Evolutionary conservation across 2,888 invertebrate species (phyloP).

Genomic region (Caprella mutica): DNA sequence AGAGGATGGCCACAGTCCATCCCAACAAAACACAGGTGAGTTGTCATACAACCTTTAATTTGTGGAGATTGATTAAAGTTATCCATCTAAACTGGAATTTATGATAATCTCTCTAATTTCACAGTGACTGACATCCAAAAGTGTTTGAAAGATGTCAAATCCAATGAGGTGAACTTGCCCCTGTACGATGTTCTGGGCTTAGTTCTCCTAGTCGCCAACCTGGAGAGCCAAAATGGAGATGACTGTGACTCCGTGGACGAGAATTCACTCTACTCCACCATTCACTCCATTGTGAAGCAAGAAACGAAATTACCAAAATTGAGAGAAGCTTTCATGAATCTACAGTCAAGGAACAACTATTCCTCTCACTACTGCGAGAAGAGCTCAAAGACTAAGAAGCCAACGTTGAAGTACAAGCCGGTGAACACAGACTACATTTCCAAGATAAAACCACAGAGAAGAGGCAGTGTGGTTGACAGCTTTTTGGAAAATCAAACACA

Average conservation of each 20-base stretch:
- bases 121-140: background rate
- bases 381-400: background rate
- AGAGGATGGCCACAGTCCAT: no score
- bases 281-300: background rate
- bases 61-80: no score
- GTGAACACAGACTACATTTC: background rate
- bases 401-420: background rate
- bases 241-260: no score
- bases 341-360: no score
- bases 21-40: no score
- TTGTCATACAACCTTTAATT: no score
- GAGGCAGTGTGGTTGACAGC: background rate
- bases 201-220: constrained; percentile 8
- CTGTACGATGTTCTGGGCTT: constrained; percentile 14
- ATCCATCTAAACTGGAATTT: no score
- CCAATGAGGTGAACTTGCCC: constrained; percentile 11
- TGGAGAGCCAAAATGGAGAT: constrained; percentile 3
- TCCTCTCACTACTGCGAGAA: no score
- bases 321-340: background rate
- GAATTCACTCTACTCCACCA: background rate
- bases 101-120: background rate
- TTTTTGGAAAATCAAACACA: constrained; percentile 1
- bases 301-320: background rate
- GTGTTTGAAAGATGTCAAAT: background rate
- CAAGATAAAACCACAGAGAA: background rate